Evolutionary conservation across 2,888 invertebrate genomes (phyloP).

Genomic region (Saturnia pavonia): DNA sequence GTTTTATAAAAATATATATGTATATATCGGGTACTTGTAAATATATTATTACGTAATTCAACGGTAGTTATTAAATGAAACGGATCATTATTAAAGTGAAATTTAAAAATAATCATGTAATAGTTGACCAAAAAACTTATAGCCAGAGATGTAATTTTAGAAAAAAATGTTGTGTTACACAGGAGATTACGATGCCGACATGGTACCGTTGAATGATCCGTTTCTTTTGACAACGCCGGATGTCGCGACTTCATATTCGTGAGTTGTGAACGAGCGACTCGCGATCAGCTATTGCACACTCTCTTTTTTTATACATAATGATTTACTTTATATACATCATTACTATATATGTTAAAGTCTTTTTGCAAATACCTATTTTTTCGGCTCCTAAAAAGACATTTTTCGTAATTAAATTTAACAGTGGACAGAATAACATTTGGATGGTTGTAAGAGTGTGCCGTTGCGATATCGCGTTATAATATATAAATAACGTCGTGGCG

Average conservation of each 20-base stretch:
- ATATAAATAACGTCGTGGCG: constrained; percentile 13
- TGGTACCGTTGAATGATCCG: constrained; percentile 21
- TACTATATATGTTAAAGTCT: no score
- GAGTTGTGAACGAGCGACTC: constrained; percentile 55
- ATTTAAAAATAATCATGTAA: neutral
- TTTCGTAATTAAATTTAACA: neutral
- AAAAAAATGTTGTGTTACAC: neutral
- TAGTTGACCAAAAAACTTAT: no score
- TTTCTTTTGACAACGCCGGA: constrained; percentile 37
- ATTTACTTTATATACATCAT: neutral
- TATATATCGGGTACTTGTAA: constrained; percentile 14
- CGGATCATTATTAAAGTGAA: constrained; percentile 5
- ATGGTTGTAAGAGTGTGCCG: constrained; percentile 23
- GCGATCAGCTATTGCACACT: constrained; percentile 30
- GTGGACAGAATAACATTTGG: neutral
- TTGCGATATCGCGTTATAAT: constrained; percentile 22
- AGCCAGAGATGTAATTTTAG: no score
- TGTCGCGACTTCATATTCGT: constrained; percentile 53
- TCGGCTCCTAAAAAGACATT: neutral
- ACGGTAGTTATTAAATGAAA: constrained; percentile 10
- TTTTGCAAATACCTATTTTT: no score
- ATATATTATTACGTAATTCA: neutral
- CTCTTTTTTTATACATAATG: constrained; percentile 11
- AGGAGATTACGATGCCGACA: neutral
- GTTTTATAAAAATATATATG: neutral